Evolutionary conservation across 37 sponge, comb jelly and placozoan species (phyloP), one percentile per base, ranked within the genome.

Genomic region (Halichondria panicea): DNA sequence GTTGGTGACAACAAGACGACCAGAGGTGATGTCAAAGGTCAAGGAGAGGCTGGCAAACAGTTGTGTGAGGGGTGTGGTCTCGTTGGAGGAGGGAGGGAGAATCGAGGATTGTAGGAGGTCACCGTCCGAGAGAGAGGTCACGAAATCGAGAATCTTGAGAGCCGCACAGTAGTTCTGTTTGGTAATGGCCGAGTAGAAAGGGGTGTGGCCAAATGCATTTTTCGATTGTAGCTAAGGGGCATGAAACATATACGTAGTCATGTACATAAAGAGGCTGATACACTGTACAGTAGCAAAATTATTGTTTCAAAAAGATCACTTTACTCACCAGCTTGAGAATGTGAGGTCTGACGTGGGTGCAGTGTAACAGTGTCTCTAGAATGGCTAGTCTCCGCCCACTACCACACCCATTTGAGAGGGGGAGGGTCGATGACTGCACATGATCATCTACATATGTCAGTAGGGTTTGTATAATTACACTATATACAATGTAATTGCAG

Each of bases 141-240:
- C 68, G 59, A 79, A 87, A 15, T 72, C 28, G 6, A 88, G 85
- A 1, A 92, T 87, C 38, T 46, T 48, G 28, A 76, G 72, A 27
- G 93, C 93, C n/a, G 85, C 74, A 1, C 45, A 24, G 74, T 83
- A 83, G 85, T 92, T 92, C 4, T 57, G 80, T 44, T 71, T 40
- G 43, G 24, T 3, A n/a, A 92, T 63, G 35, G 89, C 85, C 9
- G 55, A 6, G 57, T 80, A 38, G 85, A 92, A 92, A 6, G 93
- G 88, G 13, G 84, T 87, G 60, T 79, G 38, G 37, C 89, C 93
- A 43, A 54, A 24, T 1, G 54, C 50, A 65, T 92, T 87, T 48
- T 48, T 18, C 50, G 9, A 48, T 18, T 9, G 50, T 13, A 48
- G 50, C 13, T 48, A 48, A 13, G 9, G 50, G 13, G 50, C 13